Evolutionary conservation across 2,797 vertebrate genomes (phyloP).

Genomic region (Aeoliscus strigatus): DNA sequence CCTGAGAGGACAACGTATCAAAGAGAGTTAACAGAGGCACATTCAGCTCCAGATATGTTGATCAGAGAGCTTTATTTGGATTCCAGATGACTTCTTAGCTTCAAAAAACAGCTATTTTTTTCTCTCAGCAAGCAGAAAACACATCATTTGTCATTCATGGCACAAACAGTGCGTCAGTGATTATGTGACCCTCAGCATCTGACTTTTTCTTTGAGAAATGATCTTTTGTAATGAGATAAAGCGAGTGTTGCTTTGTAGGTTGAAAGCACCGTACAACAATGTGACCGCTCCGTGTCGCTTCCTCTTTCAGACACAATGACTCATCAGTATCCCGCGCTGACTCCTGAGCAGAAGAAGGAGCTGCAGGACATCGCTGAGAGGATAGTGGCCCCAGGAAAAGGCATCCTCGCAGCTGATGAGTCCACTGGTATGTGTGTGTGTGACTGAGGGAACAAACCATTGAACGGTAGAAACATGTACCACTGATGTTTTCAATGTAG

Average conservation of each 20-base stretch:
- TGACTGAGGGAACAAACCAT: constrained; percentile 7
- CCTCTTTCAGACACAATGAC: constrained; percentile 66
- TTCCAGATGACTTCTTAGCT: not conserved
- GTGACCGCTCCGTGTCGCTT: constrained; percentile 1
- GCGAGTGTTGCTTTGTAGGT: constrained; percentile 17
- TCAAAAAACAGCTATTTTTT: not conserved
- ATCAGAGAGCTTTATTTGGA: not conserved
- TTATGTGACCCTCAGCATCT: too few species aligned
- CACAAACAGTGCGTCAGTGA: too few species aligned
- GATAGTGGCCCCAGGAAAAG: constrained; percentile 77
- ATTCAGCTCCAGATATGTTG: not conserved
- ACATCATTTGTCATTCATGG: not conserved
- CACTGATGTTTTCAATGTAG: too few species aligned
- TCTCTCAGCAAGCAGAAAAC: constrained; percentile 1
- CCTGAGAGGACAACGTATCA: constrained; percentile 4
- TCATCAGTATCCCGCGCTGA: constrained; percentile 82
- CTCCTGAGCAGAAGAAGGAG: constrained; percentile 87
- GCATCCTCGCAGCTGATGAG: constrained; percentile 79
- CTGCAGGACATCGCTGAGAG: constrained; percentile 72
- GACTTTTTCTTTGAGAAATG: too few species aligned
- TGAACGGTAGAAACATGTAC: too few species aligned
- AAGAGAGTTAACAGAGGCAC: not conserved
- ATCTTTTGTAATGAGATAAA: constrained; percentile 6
- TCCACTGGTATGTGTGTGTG: constrained; percentile 68
- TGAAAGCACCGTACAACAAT: constrained; percentile 10